Evolutionary conservation across 2,888 invertebrate species (phyloP).

Genomic region (Chouioia cunea): DNA sequence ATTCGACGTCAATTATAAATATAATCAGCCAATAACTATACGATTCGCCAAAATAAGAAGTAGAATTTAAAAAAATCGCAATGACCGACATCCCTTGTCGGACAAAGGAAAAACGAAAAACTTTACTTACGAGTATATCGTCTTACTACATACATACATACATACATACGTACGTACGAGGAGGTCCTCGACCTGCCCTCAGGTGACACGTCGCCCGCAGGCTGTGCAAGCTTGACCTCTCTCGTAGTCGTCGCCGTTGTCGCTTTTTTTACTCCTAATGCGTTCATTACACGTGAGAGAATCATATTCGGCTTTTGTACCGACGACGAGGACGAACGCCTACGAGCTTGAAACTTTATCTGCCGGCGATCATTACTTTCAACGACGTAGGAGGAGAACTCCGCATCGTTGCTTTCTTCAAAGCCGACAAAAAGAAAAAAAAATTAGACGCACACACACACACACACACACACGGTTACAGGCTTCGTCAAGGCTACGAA

Average conservation of each 20-base stretch:
- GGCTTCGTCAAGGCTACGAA: no score
- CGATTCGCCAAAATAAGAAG: background rate
- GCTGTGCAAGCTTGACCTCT: background rate
- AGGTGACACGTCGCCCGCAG: background rate
- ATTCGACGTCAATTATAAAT: no score
- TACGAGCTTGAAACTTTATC: background rate
- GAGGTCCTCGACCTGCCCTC: constrained; percentile 18
- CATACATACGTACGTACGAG: no score
- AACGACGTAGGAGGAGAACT: no score
- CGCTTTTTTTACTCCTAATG: constrained; percentile 1
- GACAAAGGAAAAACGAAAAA: background rate
- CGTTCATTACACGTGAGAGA: no score
- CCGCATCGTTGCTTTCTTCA: no score
- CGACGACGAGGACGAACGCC: no score
- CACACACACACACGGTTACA: no score
- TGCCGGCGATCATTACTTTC: background rate
- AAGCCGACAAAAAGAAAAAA: no score
- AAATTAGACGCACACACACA: no score
- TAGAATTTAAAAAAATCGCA: constrained; percentile 12
- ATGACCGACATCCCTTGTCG: constrained; percentile 18
- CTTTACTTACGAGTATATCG: background rate
- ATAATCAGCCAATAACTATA: no score
- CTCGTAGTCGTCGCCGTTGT: background rate
- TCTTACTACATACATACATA: background rate
- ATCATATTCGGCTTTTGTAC: no score